Conservation (phyloP, 2,888 invertebrate species). For the Rotaria magnacalcarata region DNA sequence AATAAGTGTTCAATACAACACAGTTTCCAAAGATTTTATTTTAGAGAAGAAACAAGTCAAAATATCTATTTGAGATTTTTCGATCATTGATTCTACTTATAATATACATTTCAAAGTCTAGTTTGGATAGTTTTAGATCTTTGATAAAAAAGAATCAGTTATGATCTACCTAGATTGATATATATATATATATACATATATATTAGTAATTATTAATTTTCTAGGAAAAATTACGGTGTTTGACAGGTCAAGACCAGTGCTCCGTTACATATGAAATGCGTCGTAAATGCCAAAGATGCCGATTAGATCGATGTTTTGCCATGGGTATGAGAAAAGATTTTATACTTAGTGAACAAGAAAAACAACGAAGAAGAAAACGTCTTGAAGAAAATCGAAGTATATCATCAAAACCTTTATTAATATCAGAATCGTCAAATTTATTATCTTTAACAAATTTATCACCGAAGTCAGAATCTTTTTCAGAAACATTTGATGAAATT, state of each 20-base stretch:
- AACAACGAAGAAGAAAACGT: not conserved
- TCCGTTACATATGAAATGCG: not conserved
- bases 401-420: not conserved
- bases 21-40: too few species aligned
- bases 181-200: too few species aligned
- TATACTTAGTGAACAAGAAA: not conserved
- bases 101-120: too few species aligned
- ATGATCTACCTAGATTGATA: too few species aligned
- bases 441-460: not conserved
- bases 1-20: too few species aligned
- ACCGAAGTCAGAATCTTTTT: not conserved
- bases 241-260: not conserved
- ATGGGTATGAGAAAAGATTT: not conserved
- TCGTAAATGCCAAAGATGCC: not conserved
- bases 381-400: not conserved
- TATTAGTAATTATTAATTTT: not conserved
- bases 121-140: too few species aligned
- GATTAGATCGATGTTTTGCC: not conserved
- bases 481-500: not conserved
- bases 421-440: not conserved
- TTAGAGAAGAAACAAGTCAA: too few species aligned
- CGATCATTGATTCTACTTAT: too few species aligned
- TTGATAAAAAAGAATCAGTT: too few species aligned
- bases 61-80: too few species aligned
- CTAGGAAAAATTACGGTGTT: not conserved